Evolutionary conservation across 2,888 invertebrate genomes (phyloP), one percentile per base, ranked within the genome.

Genomic region (Drosophila suboccidentalis): DNA sequence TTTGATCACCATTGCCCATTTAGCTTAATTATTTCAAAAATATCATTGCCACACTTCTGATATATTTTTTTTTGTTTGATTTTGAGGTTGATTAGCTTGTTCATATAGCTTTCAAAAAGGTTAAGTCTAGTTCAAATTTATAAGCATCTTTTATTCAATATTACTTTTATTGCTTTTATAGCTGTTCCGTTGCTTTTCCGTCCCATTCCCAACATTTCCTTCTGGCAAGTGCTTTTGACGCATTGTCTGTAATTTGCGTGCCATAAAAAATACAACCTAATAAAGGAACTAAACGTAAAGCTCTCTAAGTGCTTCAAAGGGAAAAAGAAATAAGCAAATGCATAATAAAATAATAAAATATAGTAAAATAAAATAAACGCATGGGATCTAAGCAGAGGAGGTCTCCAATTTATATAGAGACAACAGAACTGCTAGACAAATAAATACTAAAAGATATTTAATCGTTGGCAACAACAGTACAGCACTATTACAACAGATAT

Each of bases 171-270:
- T 32, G 47, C 22, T 34, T 39, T 39, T 39, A 58, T 34, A 17
- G 13, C 43, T 13, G 9, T 43, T 36, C 6, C 41, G 15, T 50
- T 44, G 34, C 19, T 34, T 34, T 34, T 19, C 49, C 32, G 34
- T 11, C 5, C 32, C 29, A 47, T 15, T 9, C 13, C 10, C 17
- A 22, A 1, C 13, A 58, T 36, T 47, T 58, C 17, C 47, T 17
- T 46, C 8, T 49, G 22, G 34, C 49, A 55, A 64, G 41, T 65
- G 69, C 65, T 63, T 78, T 80, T 78, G 78, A 72, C 70, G 75
- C 75, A 80, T 71, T 81, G 63, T 57, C 78, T 73, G 85, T 82
- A 80, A 79, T 88, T 88, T 68, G 71, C 64, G 59, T 61, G 70
- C 58, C 64, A 66, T 77, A 86, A 58, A 17, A 47, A n/a, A 61